These are phyloP conservation scores for Euwallacea fornicatus DNA, from an alignment of 1,140 invertebrate genomes.

Conservation along the genomic window DNA sequence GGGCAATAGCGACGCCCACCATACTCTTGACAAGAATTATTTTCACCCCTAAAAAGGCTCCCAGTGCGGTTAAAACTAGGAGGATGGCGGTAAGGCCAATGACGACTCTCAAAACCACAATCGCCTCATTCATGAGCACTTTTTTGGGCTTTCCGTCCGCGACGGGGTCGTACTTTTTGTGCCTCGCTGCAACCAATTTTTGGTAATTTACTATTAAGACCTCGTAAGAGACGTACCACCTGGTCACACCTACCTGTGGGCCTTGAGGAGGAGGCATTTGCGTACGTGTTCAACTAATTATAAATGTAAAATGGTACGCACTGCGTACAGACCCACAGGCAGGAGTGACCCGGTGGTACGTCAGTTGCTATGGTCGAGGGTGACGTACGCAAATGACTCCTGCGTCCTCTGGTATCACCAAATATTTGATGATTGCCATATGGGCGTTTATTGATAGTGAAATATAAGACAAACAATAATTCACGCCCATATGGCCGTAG, in stretches of 20 bases:
- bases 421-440: too few species aligned
- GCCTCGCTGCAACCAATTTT: slow-evolving; percentile 22
- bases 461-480: too few species aligned
- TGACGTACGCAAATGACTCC: slow-evolving; percentile 36
- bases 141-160: slow-evolving; percentile 34
- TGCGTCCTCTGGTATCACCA: too few species aligned
- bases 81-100: slow-evolving; percentile 1
- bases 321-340: slow-evolving; percentile 27
- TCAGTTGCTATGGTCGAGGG: background rate
- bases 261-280: slow-evolving; percentile 30
- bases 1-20: slow-evolving; percentile 8
- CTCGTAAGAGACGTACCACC: slow-evolving; percentile 18
- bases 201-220: background rate
- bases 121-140: slow-evolving; percentile 26
- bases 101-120: slow-evolving; percentile 23
- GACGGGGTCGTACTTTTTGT: slow-evolving; percentile 22
- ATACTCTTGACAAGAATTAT: slow-evolving; percentile 20
- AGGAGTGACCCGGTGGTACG: slow-evolving; percentile 29
- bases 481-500: background rate
- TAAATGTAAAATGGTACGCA: slow-evolving; percentile 2
- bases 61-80: slow-evolving; percentile 7
- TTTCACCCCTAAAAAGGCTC: slow-evolving; percentile 23
- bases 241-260: slow-evolving; percentile 31
- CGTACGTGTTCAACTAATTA: slow-evolving; percentile 19
- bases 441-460: too few species aligned